Conservation (phyloP, 1,140 invertebrate species). For the Cryptotermes secundus region DNA sequence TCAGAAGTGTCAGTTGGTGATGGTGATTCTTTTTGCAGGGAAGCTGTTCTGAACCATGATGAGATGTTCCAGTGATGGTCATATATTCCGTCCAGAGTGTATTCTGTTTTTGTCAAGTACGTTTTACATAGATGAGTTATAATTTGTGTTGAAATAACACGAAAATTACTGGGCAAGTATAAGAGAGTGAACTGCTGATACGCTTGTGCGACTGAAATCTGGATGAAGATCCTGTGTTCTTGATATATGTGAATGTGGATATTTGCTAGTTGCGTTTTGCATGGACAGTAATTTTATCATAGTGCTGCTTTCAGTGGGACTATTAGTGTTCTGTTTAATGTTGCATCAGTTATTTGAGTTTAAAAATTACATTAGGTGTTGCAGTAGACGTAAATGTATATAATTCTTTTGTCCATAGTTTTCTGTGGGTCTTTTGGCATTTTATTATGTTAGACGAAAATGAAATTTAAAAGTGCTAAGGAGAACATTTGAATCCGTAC, state of each 20-base stretch:
- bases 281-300: too few species aligned
- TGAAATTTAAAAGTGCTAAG: neutral
- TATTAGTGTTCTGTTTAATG: too few species aligned
- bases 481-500: neutral
- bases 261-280: too few species aligned
- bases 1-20: neutral
- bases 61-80: neutral
- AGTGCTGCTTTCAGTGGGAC: too few species aligned
- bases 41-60: neutral
- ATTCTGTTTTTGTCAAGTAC: neutral
- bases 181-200: too few species aligned
- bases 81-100: neutral
- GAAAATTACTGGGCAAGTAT: neutral
- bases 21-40: constrained; percentile 1
- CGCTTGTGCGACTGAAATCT: too few species aligned
- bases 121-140: neutral
- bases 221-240: too few species aligned
- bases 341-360: too few species aligned
- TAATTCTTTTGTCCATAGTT: too few species aligned
- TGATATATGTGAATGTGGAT: too few species aligned
- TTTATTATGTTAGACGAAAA: neutral
- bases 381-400: too few species aligned
- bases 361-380: too few species aligned
- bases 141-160: neutral
- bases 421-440: neutral